A percentile compares a stretch with the other conserved stretches of the same genome.
These are phyloP conservation scores for Vicugna pacos DNA, from an alignment of 2,113 vertebrate genomes.

Conservation along the genomic window DNA sequence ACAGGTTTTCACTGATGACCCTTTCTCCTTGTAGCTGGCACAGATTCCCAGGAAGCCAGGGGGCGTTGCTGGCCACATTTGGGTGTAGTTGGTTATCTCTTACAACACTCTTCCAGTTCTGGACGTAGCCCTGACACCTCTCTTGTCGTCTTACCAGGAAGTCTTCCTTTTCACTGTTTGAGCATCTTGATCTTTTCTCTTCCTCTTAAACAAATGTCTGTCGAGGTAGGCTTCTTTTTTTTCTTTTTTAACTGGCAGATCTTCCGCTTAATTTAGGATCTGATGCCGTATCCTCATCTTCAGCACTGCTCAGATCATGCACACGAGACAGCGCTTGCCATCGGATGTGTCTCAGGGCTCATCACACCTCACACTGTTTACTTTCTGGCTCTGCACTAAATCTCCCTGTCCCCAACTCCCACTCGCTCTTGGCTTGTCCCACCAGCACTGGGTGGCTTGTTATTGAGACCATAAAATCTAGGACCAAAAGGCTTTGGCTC, in stretches of 20 bases:
- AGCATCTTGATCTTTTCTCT: background rate
- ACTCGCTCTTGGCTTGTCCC: background rate
- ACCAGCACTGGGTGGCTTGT: background rate
- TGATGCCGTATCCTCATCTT: background rate
- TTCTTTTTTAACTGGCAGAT: background rate
- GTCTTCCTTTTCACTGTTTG: background rate
- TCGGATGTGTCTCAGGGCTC: fast-evolving
- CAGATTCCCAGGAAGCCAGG: background rate
- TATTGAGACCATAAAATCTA: background rate
- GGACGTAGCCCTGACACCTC: fast-evolving
- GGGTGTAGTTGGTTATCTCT: fast-evolving
- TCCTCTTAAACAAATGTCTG: background rate
- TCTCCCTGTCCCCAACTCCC: background rate
- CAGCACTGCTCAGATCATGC: fast-evolving
- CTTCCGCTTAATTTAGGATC: background rate
- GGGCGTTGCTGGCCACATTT: background rate
- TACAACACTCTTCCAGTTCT: fast-evolving
- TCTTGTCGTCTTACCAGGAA: background rate
- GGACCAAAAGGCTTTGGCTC: background rate
- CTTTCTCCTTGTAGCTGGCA: background rate
- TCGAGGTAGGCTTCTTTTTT: background rate
- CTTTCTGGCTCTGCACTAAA: fast-evolving
- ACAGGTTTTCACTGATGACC: background rate
- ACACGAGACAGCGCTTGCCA: fast-evolving
- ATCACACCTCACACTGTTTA: fast-evolving